Conservation (phyloP, 2,797 vertebrate species). For the Lophotriccus pileatus region DNA sequence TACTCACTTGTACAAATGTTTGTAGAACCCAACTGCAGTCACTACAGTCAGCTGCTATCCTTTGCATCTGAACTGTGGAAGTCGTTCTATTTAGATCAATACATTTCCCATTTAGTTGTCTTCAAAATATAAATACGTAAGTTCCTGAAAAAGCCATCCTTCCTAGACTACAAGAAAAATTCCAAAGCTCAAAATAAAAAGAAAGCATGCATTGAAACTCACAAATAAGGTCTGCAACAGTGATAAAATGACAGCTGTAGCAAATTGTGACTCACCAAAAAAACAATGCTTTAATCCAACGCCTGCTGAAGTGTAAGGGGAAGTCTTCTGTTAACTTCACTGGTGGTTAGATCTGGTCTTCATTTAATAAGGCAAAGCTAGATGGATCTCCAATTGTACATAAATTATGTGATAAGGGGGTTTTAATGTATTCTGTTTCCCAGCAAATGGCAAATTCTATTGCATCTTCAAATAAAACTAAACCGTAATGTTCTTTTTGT, state of each 20-base stretch:
- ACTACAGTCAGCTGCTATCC: neutral
- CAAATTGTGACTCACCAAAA: conserved; percentile 53
- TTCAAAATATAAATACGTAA: neutral
- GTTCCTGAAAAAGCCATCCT: neutral
- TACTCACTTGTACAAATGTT: neutral
- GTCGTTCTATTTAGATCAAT: neutral
- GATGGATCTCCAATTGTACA: neutral
- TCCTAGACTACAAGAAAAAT: neutral
- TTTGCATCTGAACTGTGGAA: neutral
- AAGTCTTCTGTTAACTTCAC: conserved; percentile 50
- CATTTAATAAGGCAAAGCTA: conserved; percentile 10
- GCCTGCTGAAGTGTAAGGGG: conserved; percentile 45
- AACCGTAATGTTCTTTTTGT: neutral
- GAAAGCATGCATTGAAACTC: neutral
- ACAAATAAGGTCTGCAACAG: neutral
- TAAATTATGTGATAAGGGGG: neutral
- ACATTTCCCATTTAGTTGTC: neutral
- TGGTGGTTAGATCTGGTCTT: conserved; percentile 40
- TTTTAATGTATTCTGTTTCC: neutral
- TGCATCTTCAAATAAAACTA: neutral
- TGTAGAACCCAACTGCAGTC: neutral
- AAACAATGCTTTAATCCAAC: conserved; percentile 58
- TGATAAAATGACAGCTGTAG: conserved; percentile 60
- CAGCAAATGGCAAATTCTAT: neutral
- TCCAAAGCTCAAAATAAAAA: neutral